Percentiles rank a stretch among this genome's conserved stretches.
Conservation (phyloP, 1,140 invertebrate species). For the Daktulosphaira vitifoliae region DNA sequence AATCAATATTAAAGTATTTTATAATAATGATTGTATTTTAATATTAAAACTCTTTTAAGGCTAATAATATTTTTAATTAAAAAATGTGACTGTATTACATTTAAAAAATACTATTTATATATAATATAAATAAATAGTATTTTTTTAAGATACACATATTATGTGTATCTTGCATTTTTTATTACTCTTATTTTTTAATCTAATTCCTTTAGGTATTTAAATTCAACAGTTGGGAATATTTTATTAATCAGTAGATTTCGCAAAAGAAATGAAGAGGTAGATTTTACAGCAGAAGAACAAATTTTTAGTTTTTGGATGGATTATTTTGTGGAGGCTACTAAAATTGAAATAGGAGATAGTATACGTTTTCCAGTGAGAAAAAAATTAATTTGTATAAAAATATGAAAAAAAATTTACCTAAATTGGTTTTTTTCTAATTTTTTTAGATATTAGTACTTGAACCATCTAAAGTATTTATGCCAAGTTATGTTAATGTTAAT, state of each 20-base stretch:
- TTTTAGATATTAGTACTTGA: conserved; percentile 78
- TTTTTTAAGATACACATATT: no score
- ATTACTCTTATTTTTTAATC: no score
- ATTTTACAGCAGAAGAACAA: conserved; percentile 67
- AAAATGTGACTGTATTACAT: no score
- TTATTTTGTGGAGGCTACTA: conserved; percentile 91
- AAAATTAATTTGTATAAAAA: neutral
- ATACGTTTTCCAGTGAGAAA: conserved; percentile 83
- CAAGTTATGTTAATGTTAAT: conserved; percentile 91
- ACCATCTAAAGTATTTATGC: conserved; percentile 85
- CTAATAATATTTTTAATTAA: no score
- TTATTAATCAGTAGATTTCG: conserved; percentile 87
- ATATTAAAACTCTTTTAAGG: no score
- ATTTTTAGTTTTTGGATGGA: conserved; percentile 98
- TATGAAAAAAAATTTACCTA: neutral
- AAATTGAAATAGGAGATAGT: conserved; percentile 62
- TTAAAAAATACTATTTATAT: no score
- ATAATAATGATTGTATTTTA: no score
- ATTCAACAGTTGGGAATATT: conserved; percentile 97
- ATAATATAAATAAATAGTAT: no score
- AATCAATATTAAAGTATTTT: no score
- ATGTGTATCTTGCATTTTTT: no score
- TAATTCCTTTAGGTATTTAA: conserved; percentile 63
- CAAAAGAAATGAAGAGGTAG: conserved; percentile 63
- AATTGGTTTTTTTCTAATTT: conserved; percentile 34